phyloP scores from a whole-genome alignment of 1,140 invertebrate species.

The Pygmarrhopalites habei region DNA sequence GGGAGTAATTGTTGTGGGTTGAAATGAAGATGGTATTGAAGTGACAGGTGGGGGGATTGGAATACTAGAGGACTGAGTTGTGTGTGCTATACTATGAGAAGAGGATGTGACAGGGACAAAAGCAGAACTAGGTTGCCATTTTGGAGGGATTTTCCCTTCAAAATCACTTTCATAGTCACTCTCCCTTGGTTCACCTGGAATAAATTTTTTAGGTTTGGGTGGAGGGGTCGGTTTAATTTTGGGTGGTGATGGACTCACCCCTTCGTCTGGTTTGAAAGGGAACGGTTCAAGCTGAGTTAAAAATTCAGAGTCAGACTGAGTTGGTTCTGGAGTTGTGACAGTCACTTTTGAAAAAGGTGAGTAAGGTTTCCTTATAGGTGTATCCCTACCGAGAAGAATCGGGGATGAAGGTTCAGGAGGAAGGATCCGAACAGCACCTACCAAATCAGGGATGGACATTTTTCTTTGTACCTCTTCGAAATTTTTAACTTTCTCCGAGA shows the following conservation, averaged over 20 bases:
- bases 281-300: conserved; percentile 45
- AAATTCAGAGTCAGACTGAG: conserved; percentile 13
- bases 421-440: conserved; percentile 57
- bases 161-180: conserved; percentile 69
- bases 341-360: conserved; percentile 2
- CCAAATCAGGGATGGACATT: conserved; percentile 48
- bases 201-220: conserved; percentile 49
- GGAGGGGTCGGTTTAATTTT: conserved; percentile 40
- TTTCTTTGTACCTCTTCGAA: conserved; percentile 54
- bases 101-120: conserved; percentile 10
- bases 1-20: conserved; percentile 43
- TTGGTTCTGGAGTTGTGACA: not conserved
- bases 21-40: conserved; percentile 42
- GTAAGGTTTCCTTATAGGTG: conserved; percentile 1
- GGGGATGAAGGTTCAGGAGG: conserved; percentile 42
- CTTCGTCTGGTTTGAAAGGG: conserved; percentile 46
- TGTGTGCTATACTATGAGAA: not conserved
- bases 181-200: conserved; percentile 59
- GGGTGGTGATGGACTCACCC: conserved; percentile 14
- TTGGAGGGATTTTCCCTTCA: conserved; percentile 55
- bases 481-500: conserved; percentile 56
- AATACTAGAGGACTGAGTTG: not conserved
- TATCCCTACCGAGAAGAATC: conserved; percentile 35
- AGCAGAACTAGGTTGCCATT: conserved; percentile 47
- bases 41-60: not conserved